These are phyloP conservation scores for Diabrotica virgifera DNA, from an alignment of 1,140 invertebrate genomes.

Conservation along the genomic window DNA sequence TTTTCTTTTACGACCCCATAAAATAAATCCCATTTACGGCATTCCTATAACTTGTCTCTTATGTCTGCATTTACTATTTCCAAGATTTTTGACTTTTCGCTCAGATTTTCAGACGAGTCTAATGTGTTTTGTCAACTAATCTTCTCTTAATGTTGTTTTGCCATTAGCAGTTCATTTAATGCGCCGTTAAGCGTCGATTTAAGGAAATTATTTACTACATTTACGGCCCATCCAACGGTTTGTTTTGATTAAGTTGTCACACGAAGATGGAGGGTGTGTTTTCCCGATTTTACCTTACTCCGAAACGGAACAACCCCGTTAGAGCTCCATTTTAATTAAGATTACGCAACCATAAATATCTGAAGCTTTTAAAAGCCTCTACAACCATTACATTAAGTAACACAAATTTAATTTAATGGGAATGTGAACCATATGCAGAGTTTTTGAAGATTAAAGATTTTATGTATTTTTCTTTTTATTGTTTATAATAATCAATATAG, in stretches of 20 bases:
- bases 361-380: too few relatives aligned
- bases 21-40: slow-evolving; percentile 25
- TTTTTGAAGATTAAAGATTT: too few relatives aligned
- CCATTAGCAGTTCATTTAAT: slow-evolving; percentile 21
- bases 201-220: slow-evolving; percentile 13
- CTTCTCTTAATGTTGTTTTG: slow-evolving; percentile 14
- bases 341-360: too few relatives aligned
- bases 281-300: too few relatives aligned
- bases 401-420: too few relatives aligned
- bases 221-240: not conserved
- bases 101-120: slow-evolving; percentile 10
- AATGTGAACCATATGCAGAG: too few relatives aligned
- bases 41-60: slow-evolving; percentile 13
- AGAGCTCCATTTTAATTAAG: too few relatives aligned
- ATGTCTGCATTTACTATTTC: slow-evolving; percentile 19
- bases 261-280: not conserved
- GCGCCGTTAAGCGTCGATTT: slow-evolving; percentile 15
- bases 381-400: too few relatives aligned
- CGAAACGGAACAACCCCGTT: too few relatives aligned
- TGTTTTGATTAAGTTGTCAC: slow-evolving; percentile 11
- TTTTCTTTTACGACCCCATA: slow-evolving; percentile 27
- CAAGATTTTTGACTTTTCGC: slow-evolving; percentile 16
- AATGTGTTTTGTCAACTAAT: not conserved
- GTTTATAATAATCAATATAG: too few relatives aligned
- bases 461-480: too few relatives aligned